Base-by-base conservation (phyloP, 2,888 invertebrate species). In the Drosophila lacicola region DNA sequence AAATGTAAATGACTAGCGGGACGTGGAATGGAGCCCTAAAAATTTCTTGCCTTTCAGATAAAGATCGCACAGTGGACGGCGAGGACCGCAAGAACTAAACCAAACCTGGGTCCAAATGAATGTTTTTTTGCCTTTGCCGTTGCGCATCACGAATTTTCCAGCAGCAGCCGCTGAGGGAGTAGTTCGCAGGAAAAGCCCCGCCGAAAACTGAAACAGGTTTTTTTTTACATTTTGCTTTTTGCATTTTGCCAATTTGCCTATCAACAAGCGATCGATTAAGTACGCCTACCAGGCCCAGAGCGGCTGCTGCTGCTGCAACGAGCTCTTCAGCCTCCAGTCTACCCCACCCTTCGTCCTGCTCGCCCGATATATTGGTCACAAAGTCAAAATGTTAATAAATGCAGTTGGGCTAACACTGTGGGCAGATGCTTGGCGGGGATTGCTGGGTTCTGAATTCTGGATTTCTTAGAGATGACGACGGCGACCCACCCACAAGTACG, bases 221-320 rank as follows among this genome's bases (percentile, higher is more conserved):
- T 41, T 53, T 41, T 53, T 41, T 50, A 13, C 37, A 19, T 62
- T 46, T 62, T 45, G 68, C 56, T 14, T 78, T 81, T 80, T 76
- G 72, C 73, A 75, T 83, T 81, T 84, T 88, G 86, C 81, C 88
- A 90, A 90, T 90, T 90, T 90, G 89, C 88, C 90, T 90, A 90
- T 90, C 90, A 90, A 88, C 87, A 85, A 83, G 87, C 89, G 89
- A 90, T 90, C 90, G 89, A 90, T 90, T 78, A 82, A 81, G 85
- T 81, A 87, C 78, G 85, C 85, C 82, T 81, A 81, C 75, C 83
- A 70, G 80, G 75, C 70, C 76, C 67, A 69, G 42, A 56, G 51
- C 50, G 57, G 45, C 58, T 46, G 55, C 13, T 42, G 37, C 50
- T 64, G 46, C 56, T 49, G 42, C 56, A 46, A 36, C 39, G 45